Conservation (phyloP, 2,888 invertebrate species). For the Neria commutata region DNA sequence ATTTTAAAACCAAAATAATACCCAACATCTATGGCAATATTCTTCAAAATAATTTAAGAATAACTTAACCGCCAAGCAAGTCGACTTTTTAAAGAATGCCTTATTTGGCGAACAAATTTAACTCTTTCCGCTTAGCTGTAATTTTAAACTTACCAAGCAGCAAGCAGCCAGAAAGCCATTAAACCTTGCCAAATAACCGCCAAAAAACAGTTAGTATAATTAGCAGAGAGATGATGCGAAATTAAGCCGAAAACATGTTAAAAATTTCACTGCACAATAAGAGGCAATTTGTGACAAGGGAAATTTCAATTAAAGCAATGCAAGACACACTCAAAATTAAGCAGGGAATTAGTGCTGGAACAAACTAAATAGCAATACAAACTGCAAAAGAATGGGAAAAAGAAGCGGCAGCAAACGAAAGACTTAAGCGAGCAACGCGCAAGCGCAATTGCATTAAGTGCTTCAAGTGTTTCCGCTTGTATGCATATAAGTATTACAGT, state of each 20-base stretch:
- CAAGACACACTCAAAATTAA: not conserved
- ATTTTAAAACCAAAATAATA: no score
- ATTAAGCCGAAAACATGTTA: not conserved
- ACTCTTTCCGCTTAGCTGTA: no score
- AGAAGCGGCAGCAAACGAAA: not conserved
- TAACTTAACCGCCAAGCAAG: no score
- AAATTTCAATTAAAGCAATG: not conserved
- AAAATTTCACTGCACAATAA: not conserved
- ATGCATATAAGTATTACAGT: not conserved
- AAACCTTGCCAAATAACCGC: no score
- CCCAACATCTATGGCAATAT: no score
- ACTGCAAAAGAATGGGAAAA: not conserved
- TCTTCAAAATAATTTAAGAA: no score
- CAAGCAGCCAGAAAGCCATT: no score
- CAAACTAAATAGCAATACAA: not conserved
- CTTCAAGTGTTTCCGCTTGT: not conserved
- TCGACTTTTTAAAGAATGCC: no score
- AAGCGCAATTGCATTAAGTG: not conserved
- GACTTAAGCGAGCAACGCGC: constrained; percentile 3
- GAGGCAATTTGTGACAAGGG: not conserved
- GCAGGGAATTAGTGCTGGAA: not conserved
- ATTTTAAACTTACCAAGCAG: no score
- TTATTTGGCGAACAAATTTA: no score
- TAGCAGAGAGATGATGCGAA: no score
- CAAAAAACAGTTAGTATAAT: no score